Evolutionary conservation across 2,888 invertebrate species (phyloP).

Genomic region (Melanophora roralis): DNA sequence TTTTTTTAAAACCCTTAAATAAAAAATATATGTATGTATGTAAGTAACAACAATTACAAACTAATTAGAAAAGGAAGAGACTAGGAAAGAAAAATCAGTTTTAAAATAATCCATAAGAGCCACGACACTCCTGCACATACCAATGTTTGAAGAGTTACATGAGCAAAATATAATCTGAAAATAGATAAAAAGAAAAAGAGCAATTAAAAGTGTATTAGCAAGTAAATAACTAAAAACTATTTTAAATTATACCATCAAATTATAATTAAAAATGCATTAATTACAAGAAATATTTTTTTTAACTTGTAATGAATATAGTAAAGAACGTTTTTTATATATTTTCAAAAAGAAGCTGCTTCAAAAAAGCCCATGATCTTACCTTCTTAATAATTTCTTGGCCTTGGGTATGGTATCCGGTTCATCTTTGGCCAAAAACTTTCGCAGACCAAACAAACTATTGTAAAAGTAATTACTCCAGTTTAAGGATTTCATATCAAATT

Average conservation of each 20-base stretch:
- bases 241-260: too few species aligned
- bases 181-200: background rate
- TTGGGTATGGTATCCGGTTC: conserved; percentile 82
- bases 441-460: conserved; percentile 83
- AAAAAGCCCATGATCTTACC: too few species aligned
- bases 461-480: conserved; percentile 80
- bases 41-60: conserved; percentile 7
- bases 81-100: conserved; percentile 29
- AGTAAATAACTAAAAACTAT: too few species aligned
- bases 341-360: too few species aligned
- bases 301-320: too few species aligned
- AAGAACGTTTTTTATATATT: too few species aligned
- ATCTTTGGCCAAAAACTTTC: conserved; percentile 88
- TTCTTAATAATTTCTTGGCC: conserved; percentile 80
- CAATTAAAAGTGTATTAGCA: too few species aligned
- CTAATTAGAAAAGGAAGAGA: background rate
- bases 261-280: too few species aligned
- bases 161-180: conserved; percentile 68
- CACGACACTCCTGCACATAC: conserved; percentile 63
- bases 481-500: conserved; percentile 84
- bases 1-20: conserved; percentile 25
- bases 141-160: conserved; percentile 66
- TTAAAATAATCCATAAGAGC: conserved; percentile 57
- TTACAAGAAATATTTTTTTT: too few species aligned
- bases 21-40: background rate